Base-by-base conservation (phyloP, 2,888 invertebrate genomes). In the Tipula helvola region DNA sequence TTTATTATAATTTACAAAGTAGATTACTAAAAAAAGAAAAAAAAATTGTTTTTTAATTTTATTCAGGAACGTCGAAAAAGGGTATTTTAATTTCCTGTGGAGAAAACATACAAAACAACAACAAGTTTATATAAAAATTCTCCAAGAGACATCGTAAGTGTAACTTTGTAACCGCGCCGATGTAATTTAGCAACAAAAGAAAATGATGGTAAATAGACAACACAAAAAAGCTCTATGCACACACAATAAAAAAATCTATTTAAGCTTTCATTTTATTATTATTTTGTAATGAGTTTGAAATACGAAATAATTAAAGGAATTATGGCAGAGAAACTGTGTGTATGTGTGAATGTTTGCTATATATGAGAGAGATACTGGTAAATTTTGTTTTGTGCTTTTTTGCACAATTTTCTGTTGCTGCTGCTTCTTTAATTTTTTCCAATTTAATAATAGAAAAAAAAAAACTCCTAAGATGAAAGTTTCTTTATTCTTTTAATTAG, bases 1-100 rank as follows among this genome's bases (percentile, higher is more conserved):
- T 71, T 71, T 71, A 71, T 71, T 71, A 71, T 71, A 71, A 71
- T 71, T 71, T 71, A 71, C 71, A 71, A 71, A 71, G 71, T 71
- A 71, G 71, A 71, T 71, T 71, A 71, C 71, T 71, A 71, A 71
- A 71, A 71, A 71, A 52, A 71, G 28, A 18, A 39, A 39, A 39
- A 39, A 39, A 39, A 39, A 39, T 39, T 7, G 5, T 39, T 71
- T 28, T 71, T 71, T 71, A 71, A 71, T 71, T 71, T 71, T 71
- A 71, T 71, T 71, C 71, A 71, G 71, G 71, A 71, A 71, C 71
- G 71, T 71, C 28, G 71, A 71, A 71, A 71, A 71, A 71, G 71
- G 71, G 71, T 71, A 71, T 71, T 71, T 71, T 71, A 71, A 71
- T 71, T 71, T 71, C 71, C 71, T 71, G 18, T 28, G 10, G 28